These are phyloP conservation scores for Colinus virginianus DNA, from an alignment of 2,113 vertebrate genomes.

Conservation along the genomic window DNA sequence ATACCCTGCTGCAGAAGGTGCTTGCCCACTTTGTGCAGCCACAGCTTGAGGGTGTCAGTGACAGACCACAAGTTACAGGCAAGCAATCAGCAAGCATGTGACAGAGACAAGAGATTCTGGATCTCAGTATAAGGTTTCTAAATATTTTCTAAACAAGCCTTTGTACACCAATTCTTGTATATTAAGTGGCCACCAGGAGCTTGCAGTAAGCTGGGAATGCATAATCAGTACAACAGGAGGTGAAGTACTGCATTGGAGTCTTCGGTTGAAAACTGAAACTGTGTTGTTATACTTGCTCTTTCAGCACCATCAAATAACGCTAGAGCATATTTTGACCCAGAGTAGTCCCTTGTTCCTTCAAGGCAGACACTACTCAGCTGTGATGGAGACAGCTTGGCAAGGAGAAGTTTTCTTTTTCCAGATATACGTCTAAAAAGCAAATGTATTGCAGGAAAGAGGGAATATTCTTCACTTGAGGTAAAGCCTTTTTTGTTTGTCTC, in stretches of 20 bases:
- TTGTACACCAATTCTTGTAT: background rate
- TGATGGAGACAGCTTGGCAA: conserved; percentile 1
- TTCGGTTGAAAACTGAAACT: conserved; percentile 16
- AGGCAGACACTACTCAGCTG: background rate
- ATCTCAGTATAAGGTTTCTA: background rate
- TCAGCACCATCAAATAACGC: conserved; percentile 18
- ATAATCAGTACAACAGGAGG: background rate
- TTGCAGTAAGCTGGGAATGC: background rate
- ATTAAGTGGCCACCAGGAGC: background rate
- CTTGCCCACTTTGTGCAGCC: no score
- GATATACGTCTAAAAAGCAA: background rate
- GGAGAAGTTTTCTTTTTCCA: background rate
- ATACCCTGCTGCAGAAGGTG: background rate
- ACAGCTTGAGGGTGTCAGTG: background rate
- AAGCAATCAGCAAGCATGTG: background rate
- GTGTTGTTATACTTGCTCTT: conserved; percentile 25
- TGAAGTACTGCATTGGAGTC: background rate
- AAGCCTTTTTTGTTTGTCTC: background rate
- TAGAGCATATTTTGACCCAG: background rate
- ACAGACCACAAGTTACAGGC: no score
- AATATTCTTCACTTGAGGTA: background rate
- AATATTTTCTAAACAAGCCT: background rate
- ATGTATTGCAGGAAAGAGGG: background rate
- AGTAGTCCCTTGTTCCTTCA: background rate
- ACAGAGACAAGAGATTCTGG: background rate